A percentile compares a stretch with the other conserved stretches of the same genome.
Conservation (phyloP, 2,888 invertebrate species). For the Helleia helle region DNA sequence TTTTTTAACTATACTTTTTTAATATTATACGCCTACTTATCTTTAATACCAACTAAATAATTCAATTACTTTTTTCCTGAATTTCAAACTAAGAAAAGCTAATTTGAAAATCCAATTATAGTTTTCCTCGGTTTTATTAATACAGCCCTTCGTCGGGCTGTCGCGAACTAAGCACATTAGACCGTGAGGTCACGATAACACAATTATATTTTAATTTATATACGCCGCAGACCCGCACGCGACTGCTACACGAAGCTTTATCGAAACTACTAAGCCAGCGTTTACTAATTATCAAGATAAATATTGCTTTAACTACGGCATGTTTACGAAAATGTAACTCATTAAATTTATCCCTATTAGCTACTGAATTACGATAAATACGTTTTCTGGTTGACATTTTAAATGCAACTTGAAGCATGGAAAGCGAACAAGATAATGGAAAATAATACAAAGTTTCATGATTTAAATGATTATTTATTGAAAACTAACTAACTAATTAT, state of each 20-base stretch:
- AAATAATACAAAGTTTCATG: no score
- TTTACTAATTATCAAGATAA: conserved; percentile 72
- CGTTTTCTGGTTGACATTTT: no score
- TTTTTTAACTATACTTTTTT: no score
- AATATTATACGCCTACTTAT: no score
- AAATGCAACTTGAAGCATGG: no score
- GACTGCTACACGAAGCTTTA: conserved; percentile 60
- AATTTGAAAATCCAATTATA: conserved; percentile 7
- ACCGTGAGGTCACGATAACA: conserved; percentile 69
- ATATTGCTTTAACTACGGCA: conserved; percentile 61
- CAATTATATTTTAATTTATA: conserved; percentile 74
- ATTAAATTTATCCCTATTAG: conserved; percentile 32
- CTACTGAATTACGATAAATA: conserved; percentile 13
- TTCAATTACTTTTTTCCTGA: no score
- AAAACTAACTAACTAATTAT: no score
- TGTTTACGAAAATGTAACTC: conserved; percentile 48
- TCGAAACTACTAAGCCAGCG: conserved; percentile 57
- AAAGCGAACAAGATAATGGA: no score
- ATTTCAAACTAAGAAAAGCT: conserved; percentile 2
- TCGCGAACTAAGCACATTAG: conserved; percentile 50
- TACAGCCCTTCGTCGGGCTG: conserved; percentile 37
- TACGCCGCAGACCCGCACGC: conserved; percentile 59
- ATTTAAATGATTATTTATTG: no score
- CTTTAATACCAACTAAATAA: no score
- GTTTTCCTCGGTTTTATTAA: conserved; percentile 25